These are phyloP conservation scores for Syndactyla subalaris DNA, from an alignment of 2,797 vertebrate species.

Conservation along the genomic window DNA sequence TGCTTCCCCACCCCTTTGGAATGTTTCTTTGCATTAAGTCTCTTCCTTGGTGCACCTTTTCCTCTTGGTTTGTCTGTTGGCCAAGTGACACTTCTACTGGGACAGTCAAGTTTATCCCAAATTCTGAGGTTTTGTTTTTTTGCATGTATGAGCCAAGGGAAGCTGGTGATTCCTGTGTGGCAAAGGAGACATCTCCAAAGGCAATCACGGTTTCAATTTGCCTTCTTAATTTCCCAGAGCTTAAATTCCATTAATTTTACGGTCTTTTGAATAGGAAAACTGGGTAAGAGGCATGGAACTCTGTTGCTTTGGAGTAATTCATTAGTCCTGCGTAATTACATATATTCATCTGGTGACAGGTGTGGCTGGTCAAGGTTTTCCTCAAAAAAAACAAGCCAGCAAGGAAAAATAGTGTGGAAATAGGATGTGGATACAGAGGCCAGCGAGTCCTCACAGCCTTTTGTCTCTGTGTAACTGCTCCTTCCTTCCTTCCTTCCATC, in stretches of 20 bases:
- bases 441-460: background rate
- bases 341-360: background rate
- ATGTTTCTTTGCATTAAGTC: background rate
- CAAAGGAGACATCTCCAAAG: background rate
- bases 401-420: background rate
- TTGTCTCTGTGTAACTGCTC: background rate
- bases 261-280: background rate
- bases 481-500: background rate
- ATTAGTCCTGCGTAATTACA: background rate
- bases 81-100: background rate
- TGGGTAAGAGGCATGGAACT: background rate
- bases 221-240: background rate
- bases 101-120: background rate
- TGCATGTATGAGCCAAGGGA: background rate
- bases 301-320: background rate
- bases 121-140: background rate
- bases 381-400: background rate
- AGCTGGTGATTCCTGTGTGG: background rate
- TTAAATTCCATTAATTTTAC: background rate
- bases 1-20: background rate
- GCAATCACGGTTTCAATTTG: accelerated
- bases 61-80: background rate
- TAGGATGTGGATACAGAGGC: no score
- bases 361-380: background rate
- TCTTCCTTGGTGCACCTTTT: background rate